These are phyloP conservation scores for Biston betularia DNA, from an alignment of 2,888 invertebrate species.

Conservation along the genomic window DNA sequence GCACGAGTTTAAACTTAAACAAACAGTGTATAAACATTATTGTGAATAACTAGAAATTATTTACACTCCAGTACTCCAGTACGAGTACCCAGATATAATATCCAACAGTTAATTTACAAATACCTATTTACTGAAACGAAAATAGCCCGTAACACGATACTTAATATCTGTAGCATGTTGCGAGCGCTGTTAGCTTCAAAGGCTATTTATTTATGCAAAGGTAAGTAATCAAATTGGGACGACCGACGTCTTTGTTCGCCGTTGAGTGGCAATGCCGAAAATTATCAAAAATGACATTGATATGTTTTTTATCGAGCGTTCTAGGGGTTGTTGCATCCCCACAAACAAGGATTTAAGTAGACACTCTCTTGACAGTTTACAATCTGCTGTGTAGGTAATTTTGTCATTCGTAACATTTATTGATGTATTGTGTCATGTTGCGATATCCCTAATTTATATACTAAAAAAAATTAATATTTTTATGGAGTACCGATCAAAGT, in stretches of 20 bases:
- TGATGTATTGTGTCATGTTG: too few relatives aligned
- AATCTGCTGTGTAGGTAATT: too few relatives aligned
- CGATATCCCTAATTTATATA: too few relatives aligned
- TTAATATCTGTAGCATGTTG: conserved; percentile 19
- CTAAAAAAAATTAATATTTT: too few relatives aligned
- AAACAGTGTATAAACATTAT: not conserved
- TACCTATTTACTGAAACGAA: not conserved
- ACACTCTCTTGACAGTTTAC: too few relatives aligned
- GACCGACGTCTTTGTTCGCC: conserved; percentile 17
- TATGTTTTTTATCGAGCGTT: not conserved
- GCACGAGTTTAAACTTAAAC: too few relatives aligned
- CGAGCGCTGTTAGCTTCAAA: conserved; percentile 10
- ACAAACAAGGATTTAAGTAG: too few relatives aligned
- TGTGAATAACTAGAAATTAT: not conserved
- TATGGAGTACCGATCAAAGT: too few relatives aligned
- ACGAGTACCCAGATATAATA: not conserved
- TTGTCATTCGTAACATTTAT: too few relatives aligned
- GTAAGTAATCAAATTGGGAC: conserved; percentile 28
- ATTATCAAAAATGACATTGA: conserved; percentile 6
- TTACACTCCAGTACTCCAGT: not conserved
- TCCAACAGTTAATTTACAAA: not conserved
- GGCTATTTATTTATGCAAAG: conserved; percentile 30
- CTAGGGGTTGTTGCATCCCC: too few relatives aligned
- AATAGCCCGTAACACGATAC: not conserved
- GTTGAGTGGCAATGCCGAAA: conserved; percentile 8